A percentile compares a stretch with the other conserved stretches of the same genome.
phyloP scores from a whole-genome alignment of 2,113 vertebrate species.

The Cynocephalus volans region DNA sequence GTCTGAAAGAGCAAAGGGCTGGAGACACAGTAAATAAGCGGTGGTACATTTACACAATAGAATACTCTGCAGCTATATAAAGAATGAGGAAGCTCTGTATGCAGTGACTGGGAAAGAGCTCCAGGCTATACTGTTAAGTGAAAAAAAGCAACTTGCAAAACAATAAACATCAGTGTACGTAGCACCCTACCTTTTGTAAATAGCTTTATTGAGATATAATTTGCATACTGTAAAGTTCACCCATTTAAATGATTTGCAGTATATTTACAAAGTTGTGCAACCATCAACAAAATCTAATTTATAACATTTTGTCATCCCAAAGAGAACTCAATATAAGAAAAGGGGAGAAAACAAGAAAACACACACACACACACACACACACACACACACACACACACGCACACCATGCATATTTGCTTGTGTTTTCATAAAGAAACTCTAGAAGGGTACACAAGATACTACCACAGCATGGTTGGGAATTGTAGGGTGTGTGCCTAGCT shows the following conservation, averaged over 20 bases:
- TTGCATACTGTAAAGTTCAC: neutral
- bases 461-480: neutral
- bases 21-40: neutral
- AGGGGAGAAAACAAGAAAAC: neutral
- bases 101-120: neutral
- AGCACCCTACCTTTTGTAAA: neutral
- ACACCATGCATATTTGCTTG: neutral
- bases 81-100: neutral
- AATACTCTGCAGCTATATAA: neutral
- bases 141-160: neutral
- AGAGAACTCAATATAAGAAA: neutral
- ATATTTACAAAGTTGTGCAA: neutral
- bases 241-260: neutral
- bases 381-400: neutral
- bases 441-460: neutral
- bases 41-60: neutral
- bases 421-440: neutral
- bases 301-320: neutral
- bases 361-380: neutral
- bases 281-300: neutral
- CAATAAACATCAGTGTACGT: too few species aligned
- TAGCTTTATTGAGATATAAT: neutral
- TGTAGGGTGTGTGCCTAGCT: neutral
- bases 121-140: neutral
- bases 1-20: neutral